These are phyloP conservation scores for Halictus quadricinctus DNA, from an alignment of 2,888 invertebrate species.

Conservation along the genomic window DNA sequence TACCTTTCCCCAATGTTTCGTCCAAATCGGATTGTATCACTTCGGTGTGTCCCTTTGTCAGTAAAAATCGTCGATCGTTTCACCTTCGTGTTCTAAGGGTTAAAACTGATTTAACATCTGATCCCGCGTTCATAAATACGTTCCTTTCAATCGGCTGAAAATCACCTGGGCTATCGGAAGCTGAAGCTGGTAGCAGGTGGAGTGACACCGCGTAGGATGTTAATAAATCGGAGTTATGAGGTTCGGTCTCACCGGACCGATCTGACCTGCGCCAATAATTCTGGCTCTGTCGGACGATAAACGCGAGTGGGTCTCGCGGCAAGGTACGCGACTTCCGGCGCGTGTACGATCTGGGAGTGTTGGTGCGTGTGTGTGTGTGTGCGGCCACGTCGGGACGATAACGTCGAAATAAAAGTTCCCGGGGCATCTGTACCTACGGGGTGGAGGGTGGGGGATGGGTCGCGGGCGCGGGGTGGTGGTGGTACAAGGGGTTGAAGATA, in stretches of 20 bases:
- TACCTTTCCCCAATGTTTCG: not conserved
- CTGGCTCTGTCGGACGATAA: slow-evolving; percentile 39
- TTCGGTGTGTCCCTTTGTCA: not conserved
- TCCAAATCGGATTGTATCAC: not conserved
- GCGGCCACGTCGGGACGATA: slow-evolving; percentile 40
- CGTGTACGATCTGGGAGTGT: not conserved
- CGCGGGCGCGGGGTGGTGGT: no score
- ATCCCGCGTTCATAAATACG: not conserved
- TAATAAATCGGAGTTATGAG: slow-evolving; percentile 59
- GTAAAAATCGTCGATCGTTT: not conserved
- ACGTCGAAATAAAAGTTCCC: slow-evolving; percentile 65
- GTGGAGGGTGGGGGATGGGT: not conserved
- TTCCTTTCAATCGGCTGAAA: not conserved
- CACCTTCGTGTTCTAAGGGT: no score
- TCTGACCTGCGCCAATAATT: slow-evolving; percentile 5
- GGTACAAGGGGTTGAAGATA: slow-evolving; percentile 31
- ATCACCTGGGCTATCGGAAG: not conserved
- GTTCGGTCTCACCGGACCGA: slow-evolving; percentile 20
- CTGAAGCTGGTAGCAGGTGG: not conserved
- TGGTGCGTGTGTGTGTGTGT: not conserved
- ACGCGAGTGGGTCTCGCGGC: slow-evolving; percentile 24
- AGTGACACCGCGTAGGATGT: slow-evolving; percentile 15
- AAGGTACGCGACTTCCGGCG: not conserved
- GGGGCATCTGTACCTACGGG: slow-evolving; percentile 31
- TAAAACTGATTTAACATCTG: not conserved